Evolutionary conservation across 2,888 invertebrate genomes (phyloP).

Genomic region (Lamellibrachia satsuma): DNA sequence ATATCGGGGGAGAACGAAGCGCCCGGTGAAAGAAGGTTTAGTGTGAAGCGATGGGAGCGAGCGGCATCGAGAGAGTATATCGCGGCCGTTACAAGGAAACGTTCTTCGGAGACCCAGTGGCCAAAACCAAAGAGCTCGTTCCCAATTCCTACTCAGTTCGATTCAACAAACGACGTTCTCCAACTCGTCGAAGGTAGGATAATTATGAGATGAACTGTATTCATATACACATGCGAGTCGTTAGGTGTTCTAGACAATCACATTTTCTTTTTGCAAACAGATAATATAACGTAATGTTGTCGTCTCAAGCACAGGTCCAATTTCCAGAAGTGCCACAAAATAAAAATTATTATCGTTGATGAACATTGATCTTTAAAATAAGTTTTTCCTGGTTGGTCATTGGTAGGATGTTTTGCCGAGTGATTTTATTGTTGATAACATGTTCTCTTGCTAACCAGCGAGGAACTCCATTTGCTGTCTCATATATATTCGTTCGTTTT

Average conservation of each 20-base stretch:
- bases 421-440: too few relatives aligned
- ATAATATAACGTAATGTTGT: too few relatives aligned
- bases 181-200: background rate
- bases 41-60: background rate
- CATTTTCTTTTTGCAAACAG: too few relatives aligned
- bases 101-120: background rate
- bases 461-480: too few relatives aligned
- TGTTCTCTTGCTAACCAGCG: too few relatives aligned
- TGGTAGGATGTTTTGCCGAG: too few relatives aligned
- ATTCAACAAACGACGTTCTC: background rate
- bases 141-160: background rate
- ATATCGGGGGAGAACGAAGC: background rate
- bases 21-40: background rate
- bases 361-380: too few relatives aligned
- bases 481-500: too few relatives aligned
- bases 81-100: background rate
- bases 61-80: background rate
- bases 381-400: too few relatives aligned
- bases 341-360: too few relatives aligned
- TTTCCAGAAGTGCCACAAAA: too few relatives aligned
- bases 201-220: background rate
- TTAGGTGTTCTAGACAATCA: background rate
- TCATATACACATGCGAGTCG: background rate
- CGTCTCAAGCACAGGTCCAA: too few relatives aligned
- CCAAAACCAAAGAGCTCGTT: background rate